phyloP scores from a whole-genome alignment of 2,113 vertebrate genomes.

The Grammomys dolichurus region DNA sequence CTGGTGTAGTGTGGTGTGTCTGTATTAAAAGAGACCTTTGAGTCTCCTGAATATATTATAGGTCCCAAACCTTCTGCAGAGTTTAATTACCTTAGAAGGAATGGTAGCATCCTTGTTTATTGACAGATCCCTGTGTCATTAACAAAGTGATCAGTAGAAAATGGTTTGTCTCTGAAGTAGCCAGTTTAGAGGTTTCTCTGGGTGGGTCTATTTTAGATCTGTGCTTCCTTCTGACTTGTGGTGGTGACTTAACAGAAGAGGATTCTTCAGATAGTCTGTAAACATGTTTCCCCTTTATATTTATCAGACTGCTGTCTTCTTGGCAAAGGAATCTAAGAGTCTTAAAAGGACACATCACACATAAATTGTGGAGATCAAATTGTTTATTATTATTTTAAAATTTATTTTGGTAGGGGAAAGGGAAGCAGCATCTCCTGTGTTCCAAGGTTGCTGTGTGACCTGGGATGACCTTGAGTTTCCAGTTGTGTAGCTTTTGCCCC shows the following conservation, averaged over 20 bases:
- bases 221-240: not conserved
- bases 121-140: not conserved
- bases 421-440: not conserved
- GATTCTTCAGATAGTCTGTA: not conserved
- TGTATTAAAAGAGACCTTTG: not conserved
- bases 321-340: not conserved
- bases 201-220: conserved; percentile 22
- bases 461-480: not conserved
- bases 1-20: not conserved
- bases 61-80: not conserved
- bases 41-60: not conserved
- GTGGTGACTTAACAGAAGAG: not conserved
- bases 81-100: conserved; percentile 50
- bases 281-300: not conserved
- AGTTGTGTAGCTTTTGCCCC: not conserved
- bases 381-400: not conserved
- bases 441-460: not conserved
- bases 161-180: not conserved
- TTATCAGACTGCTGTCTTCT: not conserved
- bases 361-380: conserved; percentile 41
- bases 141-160: conserved; percentile 29
- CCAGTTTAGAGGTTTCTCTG: not conserved
- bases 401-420: not conserved
- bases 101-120: conserved; percentile 4
- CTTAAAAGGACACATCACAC: conserved; percentile 9